These are phyloP conservation scores for Periplaneta americana DNA, from an alignment of 1,140 invertebrate species.

Conservation along the genomic window DNA sequence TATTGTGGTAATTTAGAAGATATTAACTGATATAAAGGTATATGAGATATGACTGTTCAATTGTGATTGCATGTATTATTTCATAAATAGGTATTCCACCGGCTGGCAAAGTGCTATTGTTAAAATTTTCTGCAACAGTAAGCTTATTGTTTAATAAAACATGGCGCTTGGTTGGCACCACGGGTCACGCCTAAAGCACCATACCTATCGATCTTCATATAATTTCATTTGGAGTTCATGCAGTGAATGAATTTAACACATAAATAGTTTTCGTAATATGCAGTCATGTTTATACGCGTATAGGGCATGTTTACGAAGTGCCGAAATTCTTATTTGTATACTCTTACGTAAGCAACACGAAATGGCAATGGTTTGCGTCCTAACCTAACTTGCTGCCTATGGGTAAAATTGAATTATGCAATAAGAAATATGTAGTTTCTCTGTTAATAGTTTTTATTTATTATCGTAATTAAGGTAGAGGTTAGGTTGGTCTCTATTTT, in stretches of 20 bases:
- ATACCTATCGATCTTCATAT: neutral
- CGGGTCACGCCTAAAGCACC: neutral
- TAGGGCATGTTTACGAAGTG: neutral
- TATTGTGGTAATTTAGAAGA: neutral
- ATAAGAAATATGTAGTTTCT: neutral
- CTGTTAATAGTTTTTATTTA: neutral
- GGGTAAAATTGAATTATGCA: neutral
- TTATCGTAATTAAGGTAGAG: neutral
- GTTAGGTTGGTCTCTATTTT: neutral
- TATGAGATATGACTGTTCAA: neutral
- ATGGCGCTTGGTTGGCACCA: neutral
- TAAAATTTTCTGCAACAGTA: slow-evolving; percentile 2
- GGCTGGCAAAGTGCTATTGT: neutral
- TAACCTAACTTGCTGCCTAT: neutral
- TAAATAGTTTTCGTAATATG: neutral
- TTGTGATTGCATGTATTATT: neutral
- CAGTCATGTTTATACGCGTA: neutral
- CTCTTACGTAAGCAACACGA: neutral
- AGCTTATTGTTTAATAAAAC: slow-evolving; percentile 9
- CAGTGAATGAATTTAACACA: neutral
- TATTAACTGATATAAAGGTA: neutral
- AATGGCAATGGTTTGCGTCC: neutral
- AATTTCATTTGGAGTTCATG: neutral
- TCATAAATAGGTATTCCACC: neutral
- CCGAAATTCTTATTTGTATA: neutral